Conservation (phyloP, 35 echinoderm and acorn worm genomes). For the Anneissia japonica region DNA sequence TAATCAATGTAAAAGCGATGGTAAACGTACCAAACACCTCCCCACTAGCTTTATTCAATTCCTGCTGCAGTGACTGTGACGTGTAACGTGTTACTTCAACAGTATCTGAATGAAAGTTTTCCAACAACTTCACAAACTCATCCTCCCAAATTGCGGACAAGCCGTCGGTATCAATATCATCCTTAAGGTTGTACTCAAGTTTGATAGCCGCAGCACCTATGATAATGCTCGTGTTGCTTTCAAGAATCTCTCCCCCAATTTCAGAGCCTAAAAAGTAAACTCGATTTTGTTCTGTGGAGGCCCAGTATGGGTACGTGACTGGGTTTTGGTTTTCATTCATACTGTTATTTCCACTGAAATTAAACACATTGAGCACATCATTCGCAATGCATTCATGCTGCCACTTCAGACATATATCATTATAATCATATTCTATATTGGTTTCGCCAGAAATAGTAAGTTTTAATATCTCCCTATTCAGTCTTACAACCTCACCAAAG, state of each 20-base stretch:
- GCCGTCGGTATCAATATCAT: not conserved
- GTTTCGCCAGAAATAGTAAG: not conserved
- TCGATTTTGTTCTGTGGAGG: not conserved
- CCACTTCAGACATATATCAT: not conserved
- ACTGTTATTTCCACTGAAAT: not conserved
- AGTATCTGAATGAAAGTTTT: not conserved
- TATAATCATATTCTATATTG: not conserved
- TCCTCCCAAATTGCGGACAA: not conserved
- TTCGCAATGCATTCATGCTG: not conserved
- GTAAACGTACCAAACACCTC: not conserved
- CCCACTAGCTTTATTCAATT: not conserved
- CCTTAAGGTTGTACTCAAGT: not conserved
- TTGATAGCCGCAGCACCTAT: not conserved
- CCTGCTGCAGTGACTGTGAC: slow-evolving; percentile 8
- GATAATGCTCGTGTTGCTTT: not conserved
- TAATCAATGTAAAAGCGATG: slow-evolving; percentile 10
- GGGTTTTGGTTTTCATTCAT: not conserved
- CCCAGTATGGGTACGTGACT: not conserved
- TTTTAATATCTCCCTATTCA: not conserved
- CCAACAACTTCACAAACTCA: not conserved
- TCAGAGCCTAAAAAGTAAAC: not conserved
- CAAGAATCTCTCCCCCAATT: slow-evolving; percentile 16
- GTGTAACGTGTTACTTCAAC: not conserved
- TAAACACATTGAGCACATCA: not conserved
- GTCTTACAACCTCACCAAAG: not conserved